phyloP scores from a whole-genome alignment of 64 coral and sea anemone species.

The Montipora cactus region DNA sequence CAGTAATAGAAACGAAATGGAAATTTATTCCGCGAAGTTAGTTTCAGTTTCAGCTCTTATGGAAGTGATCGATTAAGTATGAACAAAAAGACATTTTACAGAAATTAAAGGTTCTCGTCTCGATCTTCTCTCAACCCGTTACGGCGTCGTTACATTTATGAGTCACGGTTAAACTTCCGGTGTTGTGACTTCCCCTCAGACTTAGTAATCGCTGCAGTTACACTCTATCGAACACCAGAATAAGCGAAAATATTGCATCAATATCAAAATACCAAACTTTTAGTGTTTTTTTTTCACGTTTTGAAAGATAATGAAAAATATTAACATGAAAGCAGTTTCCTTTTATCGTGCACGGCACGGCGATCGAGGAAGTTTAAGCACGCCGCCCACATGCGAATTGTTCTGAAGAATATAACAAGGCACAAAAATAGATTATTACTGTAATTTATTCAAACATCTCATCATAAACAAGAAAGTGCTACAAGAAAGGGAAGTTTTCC shows the following conservation, averaged over 20 bases:
- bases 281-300: no score
- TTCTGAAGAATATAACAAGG: background rate
- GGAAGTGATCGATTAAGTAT: background rate
- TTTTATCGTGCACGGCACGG: no score
- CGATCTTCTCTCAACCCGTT: background rate
- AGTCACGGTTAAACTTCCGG: background rate
- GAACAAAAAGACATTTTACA: no score
- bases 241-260: no score
- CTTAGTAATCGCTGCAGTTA: background rate
- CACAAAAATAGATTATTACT: background rate
- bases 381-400: no score
- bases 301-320: no score
- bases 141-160: background rate
- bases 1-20: background rate
- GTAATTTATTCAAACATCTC: background rate
- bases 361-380: no score
- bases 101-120: background rate
- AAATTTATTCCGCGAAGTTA: background rate
- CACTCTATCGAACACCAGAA: no score
- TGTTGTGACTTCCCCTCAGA: constrained; percentile 2
- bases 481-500: constrained; percentile 16
- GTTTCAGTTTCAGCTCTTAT: background rate
- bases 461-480: background rate
- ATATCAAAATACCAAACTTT: no score
- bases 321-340: no score